Evolutionary conservation across 2,888 invertebrate species (phyloP), one percentile per base, ranked within the genome.

Genomic region (Epirrhoe alternata): DNA sequence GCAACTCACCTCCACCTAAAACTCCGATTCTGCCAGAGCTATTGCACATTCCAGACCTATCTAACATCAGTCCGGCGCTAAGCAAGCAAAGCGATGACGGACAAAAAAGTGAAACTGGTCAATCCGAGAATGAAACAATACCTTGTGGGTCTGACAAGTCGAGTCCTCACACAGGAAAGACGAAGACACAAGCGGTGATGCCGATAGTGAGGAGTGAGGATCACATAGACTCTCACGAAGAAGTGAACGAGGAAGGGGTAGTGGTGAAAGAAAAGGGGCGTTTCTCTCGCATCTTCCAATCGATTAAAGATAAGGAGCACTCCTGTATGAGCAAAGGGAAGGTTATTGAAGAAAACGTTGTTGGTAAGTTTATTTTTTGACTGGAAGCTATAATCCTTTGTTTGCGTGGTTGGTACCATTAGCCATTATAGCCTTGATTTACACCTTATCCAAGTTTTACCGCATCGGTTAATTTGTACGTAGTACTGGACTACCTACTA

Each of bases 291-390:
- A 83, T 93, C 58, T 93, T 93, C 68, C 90, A 92, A 68, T 87
- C 88, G 0, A 88, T 93, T 62, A 84, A 87, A 74, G 92, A 91
- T 69, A 92, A 92, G 69, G 92, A 94, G 74, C 82, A 90, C 71
- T 93, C 92, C 17, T 93, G 93, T 71, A 93, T 93, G 88, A 88
- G 93, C 6, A 92, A 87, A 81, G 92, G 92, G 33, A 92, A 93
- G 78, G 93, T 93, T 54, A 91, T 93, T 57, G 93, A 93, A 79
- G 90, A 92, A 75, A 83, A 84, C 69, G 83, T 90, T 77, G 82
- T 85, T 72, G 92, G 92, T 93, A 77, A 81, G 85, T 77, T 56
- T 14, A 31, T 16, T 50, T 2, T 12, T 42, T 12, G 12, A 42
- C 0, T 10, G 8, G 7, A 8, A 38, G 3, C 8, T 35, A 10